Conservation (phyloP, 1,140 invertebrate species). For the Bombyx mandarina region DNA sequence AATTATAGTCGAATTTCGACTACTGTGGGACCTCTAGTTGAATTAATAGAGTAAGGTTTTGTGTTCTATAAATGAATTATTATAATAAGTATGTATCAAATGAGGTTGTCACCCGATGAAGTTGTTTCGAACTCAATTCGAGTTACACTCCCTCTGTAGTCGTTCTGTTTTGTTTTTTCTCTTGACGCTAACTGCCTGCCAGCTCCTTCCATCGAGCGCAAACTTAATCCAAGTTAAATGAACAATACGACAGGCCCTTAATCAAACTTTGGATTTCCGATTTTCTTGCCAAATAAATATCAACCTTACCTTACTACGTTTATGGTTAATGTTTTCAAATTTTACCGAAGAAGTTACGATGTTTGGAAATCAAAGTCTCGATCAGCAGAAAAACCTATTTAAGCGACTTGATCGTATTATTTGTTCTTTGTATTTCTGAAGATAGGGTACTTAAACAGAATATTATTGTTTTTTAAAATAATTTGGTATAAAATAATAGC, state of each 20-base stretch:
- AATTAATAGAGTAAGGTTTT: background rate
- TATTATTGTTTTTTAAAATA: no score
- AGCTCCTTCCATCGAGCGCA: slow-evolving; percentile 58
- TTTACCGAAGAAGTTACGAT: slow-evolving; percentile 20
- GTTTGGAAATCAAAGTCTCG: slow-evolving; percentile 13
- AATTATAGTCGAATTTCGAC: no score
- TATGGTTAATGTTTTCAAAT: slow-evolving; percentile 8
- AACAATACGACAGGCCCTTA: slow-evolving; percentile 72
- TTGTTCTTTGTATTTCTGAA: slow-evolving; percentile 46
- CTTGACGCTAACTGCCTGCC: slow-evolving; percentile 52
- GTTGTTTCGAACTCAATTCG: slow-evolving; percentile 29
- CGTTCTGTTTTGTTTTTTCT: slow-evolving; percentile 32
- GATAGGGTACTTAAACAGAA: no score
- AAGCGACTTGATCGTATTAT: slow-evolving; percentile 65
- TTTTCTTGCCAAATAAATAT: slow-evolving; percentile 17
- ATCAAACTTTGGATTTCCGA: slow-evolving; percentile 69
- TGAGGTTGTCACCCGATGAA: slow-evolving; percentile 23
- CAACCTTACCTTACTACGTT: slow-evolving; percentile 16
- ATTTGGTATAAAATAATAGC: no score
- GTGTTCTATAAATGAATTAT: background rate
- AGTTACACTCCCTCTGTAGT: slow-evolving; percentile 15
- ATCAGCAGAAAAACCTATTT: slow-evolving; percentile 63
- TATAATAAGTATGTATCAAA: no score
- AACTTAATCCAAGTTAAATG: slow-evolving; percentile 73
- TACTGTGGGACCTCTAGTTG: no score